Evolutionary conservation across 2,888 invertebrate genomes (phyloP).

Genomic region (Invenusta paracnida): DNA sequence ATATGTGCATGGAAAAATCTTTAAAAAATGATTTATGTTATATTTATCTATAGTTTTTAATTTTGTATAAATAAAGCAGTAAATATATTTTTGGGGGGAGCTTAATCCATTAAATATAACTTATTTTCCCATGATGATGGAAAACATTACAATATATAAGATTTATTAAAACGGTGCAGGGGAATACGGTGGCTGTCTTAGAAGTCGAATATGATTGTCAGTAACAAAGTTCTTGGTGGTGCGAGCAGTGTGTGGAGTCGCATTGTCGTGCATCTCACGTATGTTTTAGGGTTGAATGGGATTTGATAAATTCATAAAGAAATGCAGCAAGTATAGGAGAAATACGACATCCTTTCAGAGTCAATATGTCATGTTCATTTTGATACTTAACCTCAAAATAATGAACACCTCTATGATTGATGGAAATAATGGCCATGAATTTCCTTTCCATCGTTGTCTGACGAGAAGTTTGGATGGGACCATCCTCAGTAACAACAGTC

Average conservation of each 20-base stretch:
- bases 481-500: neutral
- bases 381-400: neutral
- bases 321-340: neutral
- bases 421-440: neutral
- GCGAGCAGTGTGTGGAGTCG: neutral
- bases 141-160: no score
- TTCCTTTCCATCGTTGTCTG: neutral
- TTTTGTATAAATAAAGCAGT: no score
- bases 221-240: neutral
- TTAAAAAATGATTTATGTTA: no score
- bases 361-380: neutral
- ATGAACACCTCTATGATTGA: neutral
- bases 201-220: neutral
- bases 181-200: neutral
- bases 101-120: no score
- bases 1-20: no score
- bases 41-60: no score
- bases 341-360: neutral
- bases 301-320: neutral
- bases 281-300: neutral
- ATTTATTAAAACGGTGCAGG: no score
- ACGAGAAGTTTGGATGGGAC: neutral
- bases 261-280: neutral
- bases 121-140: no score
- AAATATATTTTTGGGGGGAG: no score